A percentile compares a stretch with the other conserved stretches of the same genome.
Evolutionary conservation across 2,888 invertebrate species (phyloP).

Genomic region (Netelia inedita): DNA sequence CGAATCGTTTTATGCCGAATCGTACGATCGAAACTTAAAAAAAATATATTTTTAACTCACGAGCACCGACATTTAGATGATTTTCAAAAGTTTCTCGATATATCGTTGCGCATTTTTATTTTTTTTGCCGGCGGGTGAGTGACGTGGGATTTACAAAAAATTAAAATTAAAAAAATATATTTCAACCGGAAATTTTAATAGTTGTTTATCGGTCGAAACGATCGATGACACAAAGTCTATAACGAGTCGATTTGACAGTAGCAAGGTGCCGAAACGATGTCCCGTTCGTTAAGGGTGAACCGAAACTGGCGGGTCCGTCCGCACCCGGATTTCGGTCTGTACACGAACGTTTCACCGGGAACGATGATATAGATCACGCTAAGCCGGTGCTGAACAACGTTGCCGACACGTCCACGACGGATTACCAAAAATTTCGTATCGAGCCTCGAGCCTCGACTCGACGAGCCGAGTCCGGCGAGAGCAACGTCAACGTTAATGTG

Average conservation of each 20-base stretch:
- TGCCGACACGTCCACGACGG: slow-evolving; percentile 13
- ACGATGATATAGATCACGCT: slow-evolving; percentile 37
- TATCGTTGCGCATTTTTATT: slow-evolving; percentile 19
- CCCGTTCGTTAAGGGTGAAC: not conserved
- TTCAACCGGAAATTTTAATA: no score
- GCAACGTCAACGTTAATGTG: slow-evolving; percentile 55
- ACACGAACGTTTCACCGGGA: not conserved
- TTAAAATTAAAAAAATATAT: not conserved
- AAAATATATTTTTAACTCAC: not conserved
- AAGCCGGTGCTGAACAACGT: slow-evolving; percentile 27
- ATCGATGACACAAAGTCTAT: not conserved
- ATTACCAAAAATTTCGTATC: slow-evolving; percentile 38
- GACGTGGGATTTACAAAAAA: not conserved
- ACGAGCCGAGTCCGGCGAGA: slow-evolving; percentile 8
- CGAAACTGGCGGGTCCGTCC: slow-evolving; percentile 12
- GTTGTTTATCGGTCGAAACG: not conserved
- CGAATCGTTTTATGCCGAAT: slow-evolving; percentile 14
- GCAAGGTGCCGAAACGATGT: slow-evolving; percentile 22
- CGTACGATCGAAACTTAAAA: not conserved
- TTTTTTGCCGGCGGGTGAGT: slow-evolving; percentile 23
- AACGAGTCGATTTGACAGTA: slow-evolving; percentile 15
- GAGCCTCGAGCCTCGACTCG: not conserved
- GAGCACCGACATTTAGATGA: not conserved
- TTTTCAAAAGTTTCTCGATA: slow-evolving; percentile 9
- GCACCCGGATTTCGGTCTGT: not conserved